Conservation (phyloP, 2,113 vertebrate species). For the Ctenomys sociabilis region DNA sequence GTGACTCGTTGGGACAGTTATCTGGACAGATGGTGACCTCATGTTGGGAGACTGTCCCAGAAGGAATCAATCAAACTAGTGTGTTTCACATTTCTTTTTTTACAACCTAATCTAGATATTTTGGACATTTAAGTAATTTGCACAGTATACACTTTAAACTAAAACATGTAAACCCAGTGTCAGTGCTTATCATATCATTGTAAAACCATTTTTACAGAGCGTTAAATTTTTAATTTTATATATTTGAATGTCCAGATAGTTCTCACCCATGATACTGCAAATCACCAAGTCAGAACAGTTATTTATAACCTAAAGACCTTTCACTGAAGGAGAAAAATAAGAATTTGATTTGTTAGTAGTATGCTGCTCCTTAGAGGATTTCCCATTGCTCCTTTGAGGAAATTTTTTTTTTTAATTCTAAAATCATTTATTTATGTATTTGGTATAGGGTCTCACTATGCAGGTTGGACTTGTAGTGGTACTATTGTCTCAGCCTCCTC, state of each 20-base stretch:
- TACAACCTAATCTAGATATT: not conserved
- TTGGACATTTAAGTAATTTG: not conserved
- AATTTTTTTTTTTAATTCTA: too few species aligned
- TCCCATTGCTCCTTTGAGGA: not conserved
- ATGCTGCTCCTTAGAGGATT: not conserved
- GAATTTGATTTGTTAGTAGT: not conserved
- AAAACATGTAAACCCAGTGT: not conserved
- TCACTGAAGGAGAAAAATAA: not conserved
- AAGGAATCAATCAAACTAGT: not conserved
- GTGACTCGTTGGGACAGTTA: not conserved
- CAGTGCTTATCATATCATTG: not conserved
- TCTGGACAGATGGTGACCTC: not conserved
- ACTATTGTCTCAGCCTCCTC: too few species aligned
- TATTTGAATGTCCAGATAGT: conserved; percentile 12
- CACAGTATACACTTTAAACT: not conserved
- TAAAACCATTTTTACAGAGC: conserved; percentile 1
- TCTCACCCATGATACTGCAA: not conserved
- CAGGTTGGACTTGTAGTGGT: too few species aligned
- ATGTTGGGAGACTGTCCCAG: not conserved
- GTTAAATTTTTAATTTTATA: not conserved
- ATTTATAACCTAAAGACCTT: not conserved
- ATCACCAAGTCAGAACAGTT: not conserved
- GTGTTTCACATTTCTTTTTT: not conserved
- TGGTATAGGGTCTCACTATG: too few species aligned
- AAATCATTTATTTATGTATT: too few species aligned